Base-by-base conservation (phyloP, 1,140 invertebrate genomes). In the Mycetomoellerius zeteki region DNA sequence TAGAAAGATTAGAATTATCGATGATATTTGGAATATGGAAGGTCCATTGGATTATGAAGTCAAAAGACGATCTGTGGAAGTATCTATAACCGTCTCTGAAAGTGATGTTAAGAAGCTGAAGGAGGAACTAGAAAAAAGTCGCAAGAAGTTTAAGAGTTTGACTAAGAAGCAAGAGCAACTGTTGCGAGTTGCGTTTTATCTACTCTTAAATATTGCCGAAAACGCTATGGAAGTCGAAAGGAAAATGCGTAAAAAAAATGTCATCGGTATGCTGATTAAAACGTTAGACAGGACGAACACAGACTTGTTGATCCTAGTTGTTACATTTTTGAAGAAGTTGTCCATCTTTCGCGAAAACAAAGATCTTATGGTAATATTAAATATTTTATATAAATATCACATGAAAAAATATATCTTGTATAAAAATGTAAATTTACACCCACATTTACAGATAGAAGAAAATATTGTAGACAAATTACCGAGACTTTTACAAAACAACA, bases 211-310 rank as follows among this genome's bases (percentile, higher is more conserved):
- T 94, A 97, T 99, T 92, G 98, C 99, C 7, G 99, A 99, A 95
- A 99, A 99, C 95, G 80, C 80, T 50, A 96, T 98, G 19, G 98
- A 97, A 94, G 97, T 99, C 10, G 99, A 99, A 95, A 97, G 99
- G 94, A 99, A 99, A 96, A 99, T 99, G 98, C 97, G 98, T 7
- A 98, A 98, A 88, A 98, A 99, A 94, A 98, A 98, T 89, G 97
- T 99, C 87, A 97, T 99, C 2, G 97, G 97, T 37, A 97, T 99
- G 94, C 96, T 99, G 10, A 96, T 98, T n/a, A 98, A 98, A 91
- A 97, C 97, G 47, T 96, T 99, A 90, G 98, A 99, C 87, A 96
- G 99, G 91, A 96, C 96, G 47, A 98, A 98, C 92, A 96, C 97
- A 58, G 98, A 99, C 94, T 96, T 99, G 14, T 95, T 99, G 3